These are phyloP conservation scores for Pantelozetes paolii DNA, from an alignment of 2,888 invertebrate species.

Conservation along the genomic window DNA sequence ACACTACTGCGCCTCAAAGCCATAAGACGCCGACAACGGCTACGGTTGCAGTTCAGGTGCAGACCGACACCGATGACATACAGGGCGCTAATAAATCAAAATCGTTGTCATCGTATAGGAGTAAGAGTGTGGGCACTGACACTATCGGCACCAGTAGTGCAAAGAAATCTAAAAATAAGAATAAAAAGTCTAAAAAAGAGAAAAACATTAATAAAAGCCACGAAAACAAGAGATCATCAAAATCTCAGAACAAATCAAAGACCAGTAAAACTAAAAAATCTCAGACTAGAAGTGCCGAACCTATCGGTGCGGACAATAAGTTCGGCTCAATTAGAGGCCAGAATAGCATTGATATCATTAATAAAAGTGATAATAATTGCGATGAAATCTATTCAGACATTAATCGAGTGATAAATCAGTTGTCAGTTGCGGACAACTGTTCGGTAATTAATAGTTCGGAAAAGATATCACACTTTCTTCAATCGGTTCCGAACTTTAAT, in stretches of 20 bases:
- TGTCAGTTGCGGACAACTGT: slow-evolving; percentile 11
- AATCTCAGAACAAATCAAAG: slow-evolving; percentile 25
- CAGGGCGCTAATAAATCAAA: not conserved
- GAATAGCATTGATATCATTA: not conserved
- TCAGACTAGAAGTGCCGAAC: not conserved
- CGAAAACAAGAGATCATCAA: slow-evolving; percentile 30
- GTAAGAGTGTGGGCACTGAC: slow-evolving; percentile 16
- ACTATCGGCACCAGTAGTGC: not conserved
- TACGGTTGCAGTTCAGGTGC: slow-evolving; percentile 37
- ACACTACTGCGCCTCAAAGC: slow-evolving; percentile 11
- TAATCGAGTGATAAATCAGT: not conserved
- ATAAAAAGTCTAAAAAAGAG: slow-evolving; percentile 22
- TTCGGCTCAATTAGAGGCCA: not conserved
- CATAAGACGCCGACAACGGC: slow-evolving; percentile 27
- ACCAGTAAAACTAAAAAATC: slow-evolving; percentile 23
- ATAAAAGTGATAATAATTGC: slow-evolving; percentile 4
- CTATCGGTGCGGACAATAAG: not conserved
- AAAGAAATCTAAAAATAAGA: slow-evolving; percentile 4
- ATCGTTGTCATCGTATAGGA: slow-evolving; percentile 8
- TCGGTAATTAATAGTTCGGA: slow-evolving; percentile 16
- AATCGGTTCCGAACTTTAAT: slow-evolving; percentile 15
- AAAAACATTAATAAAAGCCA: slow-evolving; percentile 7
- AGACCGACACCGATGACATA: slow-evolving; percentile 34
- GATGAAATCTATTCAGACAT: slow-evolving; percentile 5
- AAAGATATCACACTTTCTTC: slow-evolving; percentile 7